A percentile compares a stretch with the other conserved stretches of the same genome.
phyloP scores from a whole-genome alignment of 2,797 vertebrate genomes.

The Spondyliosoma cantharus region DNA sequence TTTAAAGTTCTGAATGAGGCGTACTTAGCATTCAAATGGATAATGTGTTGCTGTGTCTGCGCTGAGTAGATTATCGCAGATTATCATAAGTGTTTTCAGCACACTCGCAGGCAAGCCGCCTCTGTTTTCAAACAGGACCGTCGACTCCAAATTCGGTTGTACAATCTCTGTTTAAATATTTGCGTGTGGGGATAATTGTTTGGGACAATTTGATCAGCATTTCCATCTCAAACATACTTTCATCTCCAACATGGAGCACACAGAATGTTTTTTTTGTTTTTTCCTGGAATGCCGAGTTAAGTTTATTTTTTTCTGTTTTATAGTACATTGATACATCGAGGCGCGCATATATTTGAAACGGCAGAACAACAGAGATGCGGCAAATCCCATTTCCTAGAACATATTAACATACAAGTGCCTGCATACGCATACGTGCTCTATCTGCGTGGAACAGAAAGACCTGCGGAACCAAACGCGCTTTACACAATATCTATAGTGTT shows the following conservation, averaged over 20 bases:
- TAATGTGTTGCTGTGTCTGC: conserved; percentile 66
- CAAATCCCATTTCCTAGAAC: conserved; percentile 59
- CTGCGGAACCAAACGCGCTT: conserved; percentile 21
- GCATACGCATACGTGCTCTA: conserved; percentile 35
- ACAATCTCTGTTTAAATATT: conserved; percentile 29
- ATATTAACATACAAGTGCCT: conserved; percentile 46
- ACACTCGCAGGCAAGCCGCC: conserved; percentile 39
- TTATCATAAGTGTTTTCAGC: conserved; percentile 69
- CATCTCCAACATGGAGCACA: not conserved
- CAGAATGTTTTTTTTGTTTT: not conserved
- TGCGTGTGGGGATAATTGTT: conserved; percentile 29
- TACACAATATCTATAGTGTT: conserved; percentile 35
- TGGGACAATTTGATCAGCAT: conserved; percentile 25
- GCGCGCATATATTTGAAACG: conserved; percentile 20
- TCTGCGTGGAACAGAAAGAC: conserved; percentile 42
- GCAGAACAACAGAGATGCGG: conserved; percentile 42
- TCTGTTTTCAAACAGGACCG: conserved; percentile 54
- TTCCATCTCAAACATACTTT: conserved; percentile 17
- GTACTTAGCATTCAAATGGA: conserved; percentile 71
- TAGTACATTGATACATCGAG: conserved; percentile 13
- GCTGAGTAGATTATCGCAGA: conserved; percentile 75
- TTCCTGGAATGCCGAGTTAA: not conserved
- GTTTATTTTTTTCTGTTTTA: conserved; percentile 13
- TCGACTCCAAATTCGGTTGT: conserved; percentile 11
- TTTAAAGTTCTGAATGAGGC: conserved; percentile 71